phyloP scores from a whole-genome alignment of 2,797 vertebrate genomes.

The Podarcis siculus region DNA sequence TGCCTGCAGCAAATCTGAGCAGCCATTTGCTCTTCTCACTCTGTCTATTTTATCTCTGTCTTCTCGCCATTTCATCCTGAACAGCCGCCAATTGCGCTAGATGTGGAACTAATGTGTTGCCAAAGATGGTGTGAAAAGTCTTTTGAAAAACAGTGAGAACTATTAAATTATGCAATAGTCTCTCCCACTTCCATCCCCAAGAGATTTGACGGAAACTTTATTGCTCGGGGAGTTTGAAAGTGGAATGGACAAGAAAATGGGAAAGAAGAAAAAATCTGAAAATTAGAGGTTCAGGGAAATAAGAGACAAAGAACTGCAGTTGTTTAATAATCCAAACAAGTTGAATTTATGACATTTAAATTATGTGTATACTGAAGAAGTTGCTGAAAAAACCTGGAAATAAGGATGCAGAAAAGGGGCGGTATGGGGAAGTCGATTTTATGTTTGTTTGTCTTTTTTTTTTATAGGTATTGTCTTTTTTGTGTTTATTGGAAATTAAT shows the following conservation, averaged over 20 bases:
- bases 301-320: too few relatives aligned
- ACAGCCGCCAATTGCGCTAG: constrained; percentile 42
- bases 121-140: constrained; percentile 49
- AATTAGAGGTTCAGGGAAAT: too few relatives aligned
- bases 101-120: constrained; percentile 54
- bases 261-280: not conserved
- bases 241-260: constrained; percentile 4
- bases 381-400: too few relatives aligned
- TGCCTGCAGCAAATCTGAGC: constrained; percentile 54
- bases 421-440: too few relatives aligned
- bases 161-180: constrained; percentile 60
- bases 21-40: constrained; percentile 51
- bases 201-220: constrained; percentile 27
- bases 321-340: too few relatives aligned
- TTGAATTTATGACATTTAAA: too few relatives aligned
- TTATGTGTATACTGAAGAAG: too few relatives aligned
- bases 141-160: constrained; percentile 43
- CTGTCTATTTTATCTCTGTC: constrained; percentile 56
- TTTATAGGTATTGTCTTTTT: too few relatives aligned
- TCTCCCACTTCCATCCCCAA: constrained; percentile 8
- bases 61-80: constrained; percentile 53
- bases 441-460: too few relatives aligned
- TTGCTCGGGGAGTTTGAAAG: constrained; percentile 24
- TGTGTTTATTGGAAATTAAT: too few relatives aligned
- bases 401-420: too few relatives aligned